Percentiles rank a stretch among this genome's conserved stretches.
phyloP scores from a whole-genome alignment of 2,113 vertebrate genomes.

The Gymnogyps californianus region DNA sequence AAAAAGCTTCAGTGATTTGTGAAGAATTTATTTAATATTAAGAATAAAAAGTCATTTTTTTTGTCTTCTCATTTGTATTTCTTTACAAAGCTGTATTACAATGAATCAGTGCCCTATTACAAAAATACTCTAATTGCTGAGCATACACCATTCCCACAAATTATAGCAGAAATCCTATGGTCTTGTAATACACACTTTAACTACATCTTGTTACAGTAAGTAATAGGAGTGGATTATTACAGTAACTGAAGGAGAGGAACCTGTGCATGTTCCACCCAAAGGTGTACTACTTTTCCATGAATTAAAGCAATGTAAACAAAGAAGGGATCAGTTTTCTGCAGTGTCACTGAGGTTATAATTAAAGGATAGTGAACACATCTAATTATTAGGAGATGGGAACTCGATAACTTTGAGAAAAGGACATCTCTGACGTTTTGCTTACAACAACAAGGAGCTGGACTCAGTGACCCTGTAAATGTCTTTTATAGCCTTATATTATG shows the following conservation, averaged over 20 bases:
- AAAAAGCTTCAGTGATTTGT: not conserved
- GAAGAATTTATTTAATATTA: not conserved
- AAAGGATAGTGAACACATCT: constrained; percentile 1
- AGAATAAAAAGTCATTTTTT: not conserved
- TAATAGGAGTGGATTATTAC: not conserved
- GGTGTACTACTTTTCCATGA: not conserved
- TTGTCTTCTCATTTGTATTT: not conserved
- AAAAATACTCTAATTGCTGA: not conserved
- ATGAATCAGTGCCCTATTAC: not conserved
- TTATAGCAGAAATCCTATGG: not conserved
- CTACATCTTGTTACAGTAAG: not conserved
- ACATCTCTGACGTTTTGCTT: constrained; percentile 37
- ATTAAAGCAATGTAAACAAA: constrained; percentile 32
- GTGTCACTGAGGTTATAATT: constrained; percentile 19
- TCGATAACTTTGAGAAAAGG: constrained; percentile 42
- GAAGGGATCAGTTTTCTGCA: not conserved
- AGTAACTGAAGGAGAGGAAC: not conserved
- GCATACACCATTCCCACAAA: not conserved
- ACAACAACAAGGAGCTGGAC: not conserved
- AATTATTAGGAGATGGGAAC: constrained; percentile 56
- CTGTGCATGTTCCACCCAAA: not conserved
- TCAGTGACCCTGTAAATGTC: not conserved
- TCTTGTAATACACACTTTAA: not conserved
- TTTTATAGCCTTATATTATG: not conserved
- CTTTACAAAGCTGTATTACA: not conserved